Evolutionary conservation across 2,113 vertebrate genomes (phyloP).

Genomic region (Natator depressus): DNA sequence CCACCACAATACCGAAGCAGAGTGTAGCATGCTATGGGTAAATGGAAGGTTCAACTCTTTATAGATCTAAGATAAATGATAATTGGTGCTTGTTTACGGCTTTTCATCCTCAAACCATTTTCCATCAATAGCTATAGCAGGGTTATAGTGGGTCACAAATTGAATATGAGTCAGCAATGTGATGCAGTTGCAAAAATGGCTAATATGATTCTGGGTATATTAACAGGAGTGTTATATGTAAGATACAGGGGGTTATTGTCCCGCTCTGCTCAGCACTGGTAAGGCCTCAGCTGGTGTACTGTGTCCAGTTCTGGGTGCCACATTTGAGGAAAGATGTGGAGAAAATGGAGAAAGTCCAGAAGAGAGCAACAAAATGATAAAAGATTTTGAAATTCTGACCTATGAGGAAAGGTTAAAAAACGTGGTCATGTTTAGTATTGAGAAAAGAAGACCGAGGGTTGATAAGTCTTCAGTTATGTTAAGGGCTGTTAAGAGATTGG

Average conservation of each 20-base stretch:
- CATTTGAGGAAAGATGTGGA: background rate
- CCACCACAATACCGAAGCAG: background rate
- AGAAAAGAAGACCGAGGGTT: background rate
- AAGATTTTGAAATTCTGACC: background rate
- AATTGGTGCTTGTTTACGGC: background rate
- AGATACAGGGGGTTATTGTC: background rate
- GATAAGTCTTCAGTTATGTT: background rate
- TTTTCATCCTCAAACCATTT: background rate
- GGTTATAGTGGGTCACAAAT: background rate
- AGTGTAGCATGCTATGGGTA: background rate
- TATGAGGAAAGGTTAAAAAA: background rate
- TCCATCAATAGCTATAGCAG: background rate
- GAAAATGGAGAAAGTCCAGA: background rate
- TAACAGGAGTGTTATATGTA: background rate
- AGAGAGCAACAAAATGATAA: background rate
- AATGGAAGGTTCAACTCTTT: background rate
- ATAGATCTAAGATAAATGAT: background rate
- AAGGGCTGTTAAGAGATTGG: background rate
- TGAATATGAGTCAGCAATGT: background rate
- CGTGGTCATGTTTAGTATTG: background rate
- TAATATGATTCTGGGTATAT: background rate
- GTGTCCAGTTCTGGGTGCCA: background rate
- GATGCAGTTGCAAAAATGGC: background rate
- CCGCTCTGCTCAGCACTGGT: background rate
- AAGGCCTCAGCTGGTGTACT: background rate